Base-by-base conservation (phyloP, 2,797 vertebrate genomes). In the Amblyraja radiata region DNA sequence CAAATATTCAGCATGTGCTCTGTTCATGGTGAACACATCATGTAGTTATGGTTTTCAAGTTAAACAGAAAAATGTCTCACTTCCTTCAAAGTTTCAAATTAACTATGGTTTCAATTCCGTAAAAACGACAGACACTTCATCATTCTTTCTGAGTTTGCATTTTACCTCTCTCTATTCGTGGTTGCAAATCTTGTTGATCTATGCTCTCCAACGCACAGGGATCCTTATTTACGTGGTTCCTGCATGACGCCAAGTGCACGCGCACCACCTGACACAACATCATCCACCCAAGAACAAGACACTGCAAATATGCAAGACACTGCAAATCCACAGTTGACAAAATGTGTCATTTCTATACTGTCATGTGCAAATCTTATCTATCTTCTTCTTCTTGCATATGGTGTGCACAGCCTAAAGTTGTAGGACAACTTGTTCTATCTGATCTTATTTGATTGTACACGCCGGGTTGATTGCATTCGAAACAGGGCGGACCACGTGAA, bases 181-280 rank as follows among this genome's bases (percentile, higher is more conserved):
- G 58, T 63, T 86, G 13, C n/a, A 88, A 88, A 88, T 68, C n/a
- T 88, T 16, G 63, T 9, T 88, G 84, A 63, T 32, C 84, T 88
- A 13, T 61, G 83, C 21, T 1, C 63, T 86, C 83, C 32, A 32
- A 6, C 13, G 32, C 61, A 65, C 14, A 8, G 61, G 14, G 61
- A 21, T 10, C 1, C n/a, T 36, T 63, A 32, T 86, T 6, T 8
- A 88, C 61, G 3, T 14, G 77, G 14, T 11, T 78, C 77, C 13
- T 36, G 25, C 11, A 61, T 63, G 28, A 63, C 6, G 9, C 61
- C 84, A 36, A 5, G 13, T 65, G 5, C 16, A 32, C 8, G 16
- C 28, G 32, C 23, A 32, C 7, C n/a, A 32, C 6, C n/a, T 65
- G 28, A 21, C 13, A 14, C 0, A 88, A 88, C 28, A 32, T 2